Evolutionary conservation across 2,113 vertebrate genomes (phyloP), one percentile per base, ranked within the genome.

Genomic region (Dipodomys stephensi): DNA sequence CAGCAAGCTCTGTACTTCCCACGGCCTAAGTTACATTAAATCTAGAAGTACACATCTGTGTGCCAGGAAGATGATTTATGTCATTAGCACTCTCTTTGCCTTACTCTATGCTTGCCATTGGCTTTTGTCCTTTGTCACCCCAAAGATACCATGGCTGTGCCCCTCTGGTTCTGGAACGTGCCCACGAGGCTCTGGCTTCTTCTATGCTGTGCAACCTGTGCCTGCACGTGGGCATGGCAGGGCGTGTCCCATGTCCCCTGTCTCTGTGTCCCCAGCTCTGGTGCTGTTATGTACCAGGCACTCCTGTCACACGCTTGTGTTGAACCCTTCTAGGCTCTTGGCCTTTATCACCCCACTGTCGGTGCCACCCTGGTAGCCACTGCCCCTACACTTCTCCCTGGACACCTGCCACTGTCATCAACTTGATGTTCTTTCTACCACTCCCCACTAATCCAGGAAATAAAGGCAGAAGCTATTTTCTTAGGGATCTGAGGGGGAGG

Each of bases 201-300:
- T 60, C 62, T 4, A 0, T 18, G 7, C 53, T 62, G 4, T 46
- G 19, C 44, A 11, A 60, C 4, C 30, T 30, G 4, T 8, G 49
- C 22, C 30, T 67, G n/a, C 15, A 49, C 16, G 2, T 39, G 39
- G 15, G 16, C 62, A 30, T 49, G n/a, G 6, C 25, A n/a, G 60
- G 15, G 30, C 60, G 46, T 76, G n/a, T 68, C 28, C 7, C 19
- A 23, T 35, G 73, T 78, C 35, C 64, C 73, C 30, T 25, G 65
- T 67, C 39, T 10, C 16, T 23, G 6, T 64, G 62, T 1, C 13
- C 13, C 67, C 72, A 44, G 22, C 32, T 44, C 27, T 28, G 39
- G 18, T 10, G 2, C 62, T 73, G 12, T 13, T 25, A 0, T 32
- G 0, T 3, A 53, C 25, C 3, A 19, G 1, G 16, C 4, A 6